Evolutionary conservation across 1,140 invertebrate species (phyloP), one percentile per base, ranked within the genome.

Genomic region (Ips typographus): DNA sequence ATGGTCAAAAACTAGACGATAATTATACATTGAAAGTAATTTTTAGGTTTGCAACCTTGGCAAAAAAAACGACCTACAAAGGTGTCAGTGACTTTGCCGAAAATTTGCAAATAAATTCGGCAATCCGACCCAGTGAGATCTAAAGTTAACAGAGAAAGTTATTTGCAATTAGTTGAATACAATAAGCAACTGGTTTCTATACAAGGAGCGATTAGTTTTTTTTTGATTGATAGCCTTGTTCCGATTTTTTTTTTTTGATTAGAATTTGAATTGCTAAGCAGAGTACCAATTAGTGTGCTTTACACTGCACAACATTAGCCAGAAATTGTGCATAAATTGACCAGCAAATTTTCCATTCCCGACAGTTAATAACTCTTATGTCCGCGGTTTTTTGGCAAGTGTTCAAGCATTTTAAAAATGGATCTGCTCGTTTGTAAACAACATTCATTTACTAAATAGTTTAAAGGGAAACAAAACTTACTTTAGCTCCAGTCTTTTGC

Each of bases 401-500:
- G 5, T 47, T 47, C n/a, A 47, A 47, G n/a, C 44, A 47, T 57
- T 55, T 5, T 22, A 22, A 22, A 22, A 22, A 47, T 5, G 43
- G 43, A 47, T 47, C 4, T 4, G 43, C 4, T 4, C 4, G 4
- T 47, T 47, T 47, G 4, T 47, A 47, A n/a, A 62, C 43, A 8
- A 5, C 7, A 53, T 40, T 38, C 40, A n/a, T 37, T 22, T 37
- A 55, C n/a, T 51, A 61, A 6, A 22, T 22, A 22, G 22, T 5
- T 58, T 58, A 3, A 22, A 22, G 39, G 6, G 39, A 6, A 60
- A 55, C 6, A 63, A 58, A 44, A 37, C 80, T 80, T 83, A 94
- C 92, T 86, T 90, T 88, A 70, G 90, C 87, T 42, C 88, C 88
- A 53, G 86, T 84, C 79, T 95, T 92, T 70, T 88, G 85, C 94